A percentile compares a stretch with the other conserved stretches of the same genome.
These are phyloP conservation scores for Muscidifurax raptorellus DNA, from an alignment of 1,140 invertebrate genomes.

Conservation along the genomic window DNA sequence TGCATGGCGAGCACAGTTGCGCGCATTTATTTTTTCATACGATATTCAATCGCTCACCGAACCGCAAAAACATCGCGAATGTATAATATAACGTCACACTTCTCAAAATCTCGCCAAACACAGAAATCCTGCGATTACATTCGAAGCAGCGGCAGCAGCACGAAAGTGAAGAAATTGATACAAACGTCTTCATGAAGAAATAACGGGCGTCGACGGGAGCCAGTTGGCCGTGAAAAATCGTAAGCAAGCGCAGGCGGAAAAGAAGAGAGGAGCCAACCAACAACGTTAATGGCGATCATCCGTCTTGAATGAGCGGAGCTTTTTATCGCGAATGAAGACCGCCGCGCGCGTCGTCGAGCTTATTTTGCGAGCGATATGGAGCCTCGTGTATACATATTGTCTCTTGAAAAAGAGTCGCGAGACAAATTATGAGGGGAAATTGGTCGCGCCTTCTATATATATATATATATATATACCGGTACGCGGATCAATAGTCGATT, in stretches of 20 bases:
- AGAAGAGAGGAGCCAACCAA: background rate
- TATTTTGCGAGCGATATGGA: slow-evolving; percentile 3
- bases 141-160: background rate
- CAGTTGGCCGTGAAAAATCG: slow-evolving; percentile 29
- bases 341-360: background rate
- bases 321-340: background rate
- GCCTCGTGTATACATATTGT: slow-evolving; percentile 9
- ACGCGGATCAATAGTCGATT: background rate
- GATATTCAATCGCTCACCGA: background rate
- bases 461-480: too few species aligned
- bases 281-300: slow-evolving; percentile 37
- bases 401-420: background rate
- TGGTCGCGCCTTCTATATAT: background rate
- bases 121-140: background rate
- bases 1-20: too few species aligned
- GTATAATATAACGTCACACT: too few species aligned
- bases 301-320: slow-evolving; percentile 13
- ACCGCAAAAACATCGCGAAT: background rate
- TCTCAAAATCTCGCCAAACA: too few species aligned
- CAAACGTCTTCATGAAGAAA: slow-evolving; percentile 9
- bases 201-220: too few species aligned
- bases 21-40: background rate
- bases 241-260: background rate
- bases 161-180: slow-evolving; percentile 30
- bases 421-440: slow-evolving; percentile 18